Percentiles rank a stretch among this genome's conserved stretches.
Conservation (phyloP, 2,888 invertebrate genomes). For the Hypomecis punctinalis region DNA sequence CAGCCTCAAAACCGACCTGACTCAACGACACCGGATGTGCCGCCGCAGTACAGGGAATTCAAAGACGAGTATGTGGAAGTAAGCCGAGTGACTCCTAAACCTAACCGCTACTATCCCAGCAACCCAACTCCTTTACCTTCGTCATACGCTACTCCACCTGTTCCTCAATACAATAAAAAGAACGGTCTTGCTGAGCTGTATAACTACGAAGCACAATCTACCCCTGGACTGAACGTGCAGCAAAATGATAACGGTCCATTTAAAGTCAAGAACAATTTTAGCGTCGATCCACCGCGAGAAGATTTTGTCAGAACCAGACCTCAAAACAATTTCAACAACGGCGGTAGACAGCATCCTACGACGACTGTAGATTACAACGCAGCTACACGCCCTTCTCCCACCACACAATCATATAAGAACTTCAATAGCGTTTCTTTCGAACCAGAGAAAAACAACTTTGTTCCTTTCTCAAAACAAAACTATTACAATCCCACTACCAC, state of each 20-base stretch:
- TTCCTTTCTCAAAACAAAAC: conserved; percentile 67
- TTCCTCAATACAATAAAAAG: conserved; percentile 70
- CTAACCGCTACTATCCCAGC: conserved; percentile 62
- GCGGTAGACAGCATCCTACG: conserved; percentile 42
- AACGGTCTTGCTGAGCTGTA: conserved; percentile 76
- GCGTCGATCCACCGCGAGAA: conserved; percentile 64
- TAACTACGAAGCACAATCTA: conserved; percentile 76
- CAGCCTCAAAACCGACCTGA: conserved; percentile 59
- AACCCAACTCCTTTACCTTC: conserved; percentile 63
- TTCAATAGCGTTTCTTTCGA: conserved; percentile 76
- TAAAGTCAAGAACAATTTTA: conserved; percentile 73
- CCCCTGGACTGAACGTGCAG: conserved; percentile 63
- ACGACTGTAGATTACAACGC: conserved; percentile 62
- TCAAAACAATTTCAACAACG: conserved; percentile 40
- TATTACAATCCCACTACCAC: conserved; percentile 67
- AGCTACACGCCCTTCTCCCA: conserved; percentile 59
- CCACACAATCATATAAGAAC: conserved; percentile 68
- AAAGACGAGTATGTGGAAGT: conserved; percentile 81
- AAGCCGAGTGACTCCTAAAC: conserved; percentile 73
- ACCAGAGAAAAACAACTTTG: conserved; percentile 72
- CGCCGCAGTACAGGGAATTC: conserved; percentile 71
- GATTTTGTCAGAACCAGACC: conserved; percentile 63
- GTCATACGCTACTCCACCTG: conserved; percentile 56
- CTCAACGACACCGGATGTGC: conserved; percentile 61
- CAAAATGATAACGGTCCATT: conserved; percentile 68